Percentiles rank a stretch among this genome's conserved stretches.
phyloP scores from a whole-genome alignment of 2,113 vertebrate genomes.

The Cervus canadensis region DNA sequence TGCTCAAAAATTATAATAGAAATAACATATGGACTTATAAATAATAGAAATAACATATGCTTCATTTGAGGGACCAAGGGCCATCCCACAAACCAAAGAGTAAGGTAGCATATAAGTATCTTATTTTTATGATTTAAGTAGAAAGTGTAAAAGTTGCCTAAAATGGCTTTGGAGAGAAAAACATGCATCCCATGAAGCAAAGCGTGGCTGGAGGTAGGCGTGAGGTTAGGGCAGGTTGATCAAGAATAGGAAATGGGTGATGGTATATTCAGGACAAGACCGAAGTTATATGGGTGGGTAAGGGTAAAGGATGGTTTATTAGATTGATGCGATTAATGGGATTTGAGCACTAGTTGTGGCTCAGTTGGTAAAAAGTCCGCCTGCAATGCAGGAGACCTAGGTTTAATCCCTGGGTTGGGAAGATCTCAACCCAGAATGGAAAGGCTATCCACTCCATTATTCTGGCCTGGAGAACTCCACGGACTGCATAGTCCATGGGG shows the following conservation, averaged over 20 bases:
- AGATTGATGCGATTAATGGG: neutral
- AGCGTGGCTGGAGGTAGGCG: neutral
- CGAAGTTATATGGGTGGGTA: neutral
- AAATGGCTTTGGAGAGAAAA: neutral
- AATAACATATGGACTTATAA: neutral
- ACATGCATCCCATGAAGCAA: neutral
- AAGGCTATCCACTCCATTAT: neutral
- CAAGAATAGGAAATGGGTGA: conserved; percentile 2
- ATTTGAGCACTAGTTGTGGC: neutral
- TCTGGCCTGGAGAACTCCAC: neutral
- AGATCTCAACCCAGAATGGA: neutral
- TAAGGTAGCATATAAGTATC: neutral
- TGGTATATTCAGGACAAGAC: neutral
- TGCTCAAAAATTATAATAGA: conserved; percentile 37
- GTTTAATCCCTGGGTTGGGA: neutral
- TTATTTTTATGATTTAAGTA: neutral
- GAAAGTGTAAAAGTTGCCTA: neutral
- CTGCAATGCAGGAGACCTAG: neutral
- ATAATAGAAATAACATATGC: neutral
- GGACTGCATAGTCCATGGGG: neutral
- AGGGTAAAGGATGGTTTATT: neutral
- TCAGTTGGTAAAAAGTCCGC: neutral
- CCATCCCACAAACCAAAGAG: neutral
- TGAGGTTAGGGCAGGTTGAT: neutral
- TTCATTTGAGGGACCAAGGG: neutral